These are phyloP conservation scores for Vireo griseus DNA, from an alignment of 2,797 vertebrate genomes.

Conservation along the genomic window DNA sequence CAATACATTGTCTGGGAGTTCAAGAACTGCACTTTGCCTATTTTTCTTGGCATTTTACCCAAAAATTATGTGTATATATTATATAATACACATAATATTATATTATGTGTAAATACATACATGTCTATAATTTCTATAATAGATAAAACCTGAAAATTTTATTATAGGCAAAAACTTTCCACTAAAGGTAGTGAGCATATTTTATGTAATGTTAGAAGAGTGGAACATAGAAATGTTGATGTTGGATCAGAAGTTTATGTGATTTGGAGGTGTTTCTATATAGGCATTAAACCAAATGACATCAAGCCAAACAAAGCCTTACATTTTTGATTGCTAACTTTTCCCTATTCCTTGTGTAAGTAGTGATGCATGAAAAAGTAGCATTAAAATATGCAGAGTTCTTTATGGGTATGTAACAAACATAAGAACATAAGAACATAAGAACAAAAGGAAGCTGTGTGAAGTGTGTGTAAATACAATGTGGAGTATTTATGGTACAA, in stretches of 20 bases:
- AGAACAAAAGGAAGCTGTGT: not conserved
- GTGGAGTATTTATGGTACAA: not conserved
- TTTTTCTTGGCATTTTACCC: not conserved
- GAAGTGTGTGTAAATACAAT: not conserved
- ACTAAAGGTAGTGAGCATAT: not conserved
- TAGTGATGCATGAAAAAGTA: not conserved
- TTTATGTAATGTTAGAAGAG: not conserved
- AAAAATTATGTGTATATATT: not conserved
- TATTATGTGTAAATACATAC: not conserved
- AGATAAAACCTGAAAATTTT: not conserved
- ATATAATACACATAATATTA: too few relatives aligned
- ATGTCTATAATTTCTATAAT: not conserved
- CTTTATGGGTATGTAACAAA: not conserved
- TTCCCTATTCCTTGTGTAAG: not conserved
- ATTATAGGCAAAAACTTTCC: not conserved
- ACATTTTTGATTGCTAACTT: not conserved
- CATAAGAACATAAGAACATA: not conserved
- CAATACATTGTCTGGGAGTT: not conserved
- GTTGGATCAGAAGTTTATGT: not conserved
- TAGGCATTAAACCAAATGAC: not conserved
- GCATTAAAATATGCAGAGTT: not conserved
- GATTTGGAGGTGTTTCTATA: not conserved
- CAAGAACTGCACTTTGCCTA: not conserved
- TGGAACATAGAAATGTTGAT: not conserved
- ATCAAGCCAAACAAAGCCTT: not conserved